Evolutionary conservation across 2,888 invertebrate genomes (phyloP).

Genomic region (Diplolepis rosae): DNA sequence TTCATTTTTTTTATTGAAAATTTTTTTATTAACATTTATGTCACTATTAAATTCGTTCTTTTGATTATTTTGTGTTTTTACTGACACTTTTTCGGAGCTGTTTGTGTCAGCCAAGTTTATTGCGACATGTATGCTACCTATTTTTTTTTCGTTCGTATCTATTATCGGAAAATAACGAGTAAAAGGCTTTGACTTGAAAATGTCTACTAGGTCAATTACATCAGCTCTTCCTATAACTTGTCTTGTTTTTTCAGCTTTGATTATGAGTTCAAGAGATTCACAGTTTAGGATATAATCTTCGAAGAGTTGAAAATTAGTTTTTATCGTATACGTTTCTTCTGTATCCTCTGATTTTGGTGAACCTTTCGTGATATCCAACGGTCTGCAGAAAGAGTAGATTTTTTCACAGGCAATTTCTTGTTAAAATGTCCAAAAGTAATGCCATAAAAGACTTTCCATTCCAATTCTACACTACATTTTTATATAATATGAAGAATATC

Average conservation of each 20-base stretch:
- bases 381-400: slow-evolving; percentile 56
- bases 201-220: slow-evolving; percentile 59
- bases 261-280: slow-evolving; percentile 62
- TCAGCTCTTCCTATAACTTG: slow-evolving; percentile 62
- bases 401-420: neutral
- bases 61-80: slow-evolving; percentile 37
- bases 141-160: slow-evolving; percentile 57
- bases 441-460: too few relatives aligned
- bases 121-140: slow-evolving; percentile 66
- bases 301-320: slow-evolving; percentile 66
- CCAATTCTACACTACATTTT: too few relatives aligned
- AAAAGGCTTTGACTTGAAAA: slow-evolving; percentile 58
- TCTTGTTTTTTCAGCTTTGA: slow-evolving; percentile 58
- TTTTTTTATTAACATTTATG: slow-evolving; percentile 5
- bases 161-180: slow-evolving; percentile 65
- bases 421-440: neutral
- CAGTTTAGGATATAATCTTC: slow-evolving; percentile 69
- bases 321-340: slow-evolving; percentile 62
- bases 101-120: slow-evolving; percentile 55
- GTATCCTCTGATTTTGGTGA: slow-evolving; percentile 50
- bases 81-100: slow-evolving; percentile 36
- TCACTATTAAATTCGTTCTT: slow-evolving; percentile 35
- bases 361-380: slow-evolving; percentile 56
- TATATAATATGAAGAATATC: too few relatives aligned
- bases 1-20: slow-evolving; percentile 32